Conservation (phyloP, 2,797 vertebrate genomes). For the Sus cebifrons region DNA sequence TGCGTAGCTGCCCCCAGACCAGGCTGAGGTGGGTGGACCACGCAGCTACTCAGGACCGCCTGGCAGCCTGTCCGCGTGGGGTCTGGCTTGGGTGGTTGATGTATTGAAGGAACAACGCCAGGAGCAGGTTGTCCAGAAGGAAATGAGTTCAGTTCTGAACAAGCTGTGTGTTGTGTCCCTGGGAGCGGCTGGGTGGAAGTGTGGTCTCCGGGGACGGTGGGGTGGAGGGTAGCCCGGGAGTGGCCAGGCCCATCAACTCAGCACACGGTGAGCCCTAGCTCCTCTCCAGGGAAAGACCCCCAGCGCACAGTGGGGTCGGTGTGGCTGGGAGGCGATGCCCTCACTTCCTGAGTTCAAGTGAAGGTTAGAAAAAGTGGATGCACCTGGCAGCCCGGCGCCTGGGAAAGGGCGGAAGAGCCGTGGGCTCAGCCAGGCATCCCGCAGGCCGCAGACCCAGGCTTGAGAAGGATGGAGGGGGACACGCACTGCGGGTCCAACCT, state of each 20-base stretch:
- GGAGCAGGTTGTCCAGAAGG: background rate
- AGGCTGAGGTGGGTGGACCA: background rate
- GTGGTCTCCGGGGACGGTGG: background rate
- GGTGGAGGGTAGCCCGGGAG: background rate
- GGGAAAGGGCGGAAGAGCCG: too few species aligned
- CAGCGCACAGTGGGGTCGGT: too few species aligned
- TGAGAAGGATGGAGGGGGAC: background rate
- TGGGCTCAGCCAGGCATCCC: too few species aligned
- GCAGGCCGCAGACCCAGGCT: too few species aligned
- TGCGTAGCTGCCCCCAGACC: background rate
- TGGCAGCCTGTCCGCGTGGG: rapidly evolving
- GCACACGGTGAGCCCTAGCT: background rate
- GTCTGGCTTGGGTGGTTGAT: background rate
- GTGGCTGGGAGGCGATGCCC: background rate
- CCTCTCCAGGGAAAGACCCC: background rate
- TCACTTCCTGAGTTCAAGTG: background rate
- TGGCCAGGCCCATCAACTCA: background rate
- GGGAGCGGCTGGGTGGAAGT: too few species aligned
- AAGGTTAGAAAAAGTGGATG: background rate
- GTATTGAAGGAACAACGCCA: background rate
- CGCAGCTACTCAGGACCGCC: background rate
- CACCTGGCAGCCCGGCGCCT: background rate
- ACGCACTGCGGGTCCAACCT: background rate
- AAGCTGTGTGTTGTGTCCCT: background rate
- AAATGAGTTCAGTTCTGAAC: background rate